These are phyloP conservation scores for Sisor rabdophorus DNA, from an alignment of 2,113 vertebrate genomes.

Conservation along the genomic window DNA sequence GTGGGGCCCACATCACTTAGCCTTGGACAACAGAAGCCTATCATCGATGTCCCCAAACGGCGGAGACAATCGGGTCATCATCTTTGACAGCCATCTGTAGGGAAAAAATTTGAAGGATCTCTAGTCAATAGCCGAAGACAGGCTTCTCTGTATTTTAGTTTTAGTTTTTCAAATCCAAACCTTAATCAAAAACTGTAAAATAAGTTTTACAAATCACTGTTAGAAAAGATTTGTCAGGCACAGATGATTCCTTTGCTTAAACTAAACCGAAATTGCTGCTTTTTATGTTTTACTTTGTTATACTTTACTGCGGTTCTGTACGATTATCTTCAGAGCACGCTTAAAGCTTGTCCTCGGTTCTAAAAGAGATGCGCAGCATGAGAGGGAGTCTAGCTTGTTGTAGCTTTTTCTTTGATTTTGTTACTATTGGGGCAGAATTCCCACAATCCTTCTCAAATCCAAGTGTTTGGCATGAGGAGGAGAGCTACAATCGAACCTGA, in stretches of 20 bases:
- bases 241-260: background rate
- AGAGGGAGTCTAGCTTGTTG: constrained; percentile 24
- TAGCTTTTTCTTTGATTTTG: background rate
- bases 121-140: constrained; percentile 40
- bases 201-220: background rate
- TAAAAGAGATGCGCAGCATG: background rate
- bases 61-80: constrained; percentile 76
- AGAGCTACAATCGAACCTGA: background rate
- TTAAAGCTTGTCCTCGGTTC: constrained; percentile 34
- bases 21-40: constrained; percentile 65
- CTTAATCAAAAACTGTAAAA: background rate
- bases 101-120: background rate
- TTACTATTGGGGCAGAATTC: constrained; percentile 51
- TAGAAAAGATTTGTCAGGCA: background rate
- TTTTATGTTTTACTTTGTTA: background rate
- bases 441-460: constrained; percentile 39
- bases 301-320: background rate
- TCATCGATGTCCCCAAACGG: constrained; percentile 60
- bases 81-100: constrained; percentile 80
- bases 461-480: background rate
- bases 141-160: constrained; percentile 34
- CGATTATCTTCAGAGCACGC: background rate
- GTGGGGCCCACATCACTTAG: constrained; percentile 75
- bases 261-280: background rate
- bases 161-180: background rate